These are phyloP conservation scores for Cyrtodaria siliqua DNA, from an alignment of 2,888 invertebrate genomes.

Conservation along the genomic window DNA sequence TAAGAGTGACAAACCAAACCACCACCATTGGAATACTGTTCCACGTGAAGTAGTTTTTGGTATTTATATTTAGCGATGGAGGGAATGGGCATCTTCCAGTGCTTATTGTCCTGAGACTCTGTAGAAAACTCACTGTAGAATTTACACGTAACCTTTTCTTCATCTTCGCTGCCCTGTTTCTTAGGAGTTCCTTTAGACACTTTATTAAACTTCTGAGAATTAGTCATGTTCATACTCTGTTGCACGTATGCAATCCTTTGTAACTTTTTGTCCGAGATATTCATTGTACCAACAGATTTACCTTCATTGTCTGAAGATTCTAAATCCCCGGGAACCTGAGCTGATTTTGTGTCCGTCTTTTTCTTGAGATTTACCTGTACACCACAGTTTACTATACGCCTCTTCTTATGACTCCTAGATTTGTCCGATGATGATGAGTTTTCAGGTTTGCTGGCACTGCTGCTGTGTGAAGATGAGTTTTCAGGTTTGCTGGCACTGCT, in stretches of 20 bases:
- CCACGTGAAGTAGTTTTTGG: constrained; percentile 90
- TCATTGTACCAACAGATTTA: constrained; percentile 16
- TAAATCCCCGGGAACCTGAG: constrained; percentile 67
- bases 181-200: constrained; percentile 45
- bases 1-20: constrained; percentile 96
- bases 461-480: no score
- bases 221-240: constrained; percentile 42
- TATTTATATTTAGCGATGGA: constrained; percentile 62
- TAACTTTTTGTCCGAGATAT: constrained; percentile 53
- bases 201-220: constrained; percentile 37
- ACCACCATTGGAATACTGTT: constrained; percentile 97
- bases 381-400: constrained; percentile 72
- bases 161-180: constrained; percentile 19
- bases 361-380: constrained; percentile 77
- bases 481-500: no score
- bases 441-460: constrained; percentile 1
- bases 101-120: constrained; percentile 44
- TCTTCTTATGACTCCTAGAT: constrained; percentile 42
- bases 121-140: constrained; percentile 40
- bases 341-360: constrained; percentile 71
- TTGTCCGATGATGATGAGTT: constrained; percentile 29
- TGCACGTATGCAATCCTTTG: constrained; percentile 63
- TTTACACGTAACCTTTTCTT: constrained; percentile 21
- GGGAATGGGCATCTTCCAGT: constrained; percentile 35
- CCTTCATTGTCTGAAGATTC: constrained; percentile 7